Conservation (phyloP, 2,888 invertebrate species). For the Apotomis betuletana region DNA sequence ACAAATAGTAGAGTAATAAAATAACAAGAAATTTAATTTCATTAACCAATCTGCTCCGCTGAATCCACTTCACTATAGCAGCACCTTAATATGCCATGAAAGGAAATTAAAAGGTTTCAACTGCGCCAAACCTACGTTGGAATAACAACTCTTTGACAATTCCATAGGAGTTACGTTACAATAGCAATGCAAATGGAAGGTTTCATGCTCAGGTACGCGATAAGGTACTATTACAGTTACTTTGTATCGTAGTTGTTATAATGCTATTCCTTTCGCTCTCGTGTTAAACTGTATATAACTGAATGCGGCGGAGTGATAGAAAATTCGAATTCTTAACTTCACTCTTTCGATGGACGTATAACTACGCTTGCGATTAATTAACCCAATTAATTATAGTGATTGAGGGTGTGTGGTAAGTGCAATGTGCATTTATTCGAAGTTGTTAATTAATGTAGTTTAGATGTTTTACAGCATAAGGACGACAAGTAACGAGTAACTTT, state of each 20-base stretch:
- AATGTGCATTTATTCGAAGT: slow-evolving; percentile 7
- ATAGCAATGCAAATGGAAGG: not conserved
- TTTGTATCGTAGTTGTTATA: too few relatives aligned
- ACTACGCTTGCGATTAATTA: slow-evolving; percentile 7
- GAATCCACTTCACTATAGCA: not conserved
- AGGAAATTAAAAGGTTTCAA: not conserved
- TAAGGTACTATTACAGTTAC: not conserved
- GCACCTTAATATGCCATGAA: not conserved
- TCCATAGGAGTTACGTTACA: not conserved
- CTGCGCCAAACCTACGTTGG: not conserved
- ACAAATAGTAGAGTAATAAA: too few relatives aligned
- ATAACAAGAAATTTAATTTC: too few relatives aligned
- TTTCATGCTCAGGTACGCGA: not conserved
- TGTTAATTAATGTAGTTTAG: too few relatives aligned
- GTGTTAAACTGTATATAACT: too few relatives aligned
- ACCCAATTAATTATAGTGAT: slow-evolving; percentile 21
- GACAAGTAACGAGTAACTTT: too few relatives aligned
- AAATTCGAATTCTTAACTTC: not conserved
- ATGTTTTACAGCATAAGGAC: too few relatives aligned
- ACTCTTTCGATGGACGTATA: slow-evolving; percentile 8
- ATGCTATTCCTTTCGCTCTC: too few relatives aligned
- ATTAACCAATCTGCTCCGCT: not conserved
- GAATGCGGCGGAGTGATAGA: too few relatives aligned
- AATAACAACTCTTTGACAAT: not conserved
- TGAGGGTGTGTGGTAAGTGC: slow-evolving; percentile 15